Evolutionary conservation across 2,888 invertebrate species (phyloP), one percentile per base, ranked within the genome.

Genomic region (Thereva unica): DNA sequence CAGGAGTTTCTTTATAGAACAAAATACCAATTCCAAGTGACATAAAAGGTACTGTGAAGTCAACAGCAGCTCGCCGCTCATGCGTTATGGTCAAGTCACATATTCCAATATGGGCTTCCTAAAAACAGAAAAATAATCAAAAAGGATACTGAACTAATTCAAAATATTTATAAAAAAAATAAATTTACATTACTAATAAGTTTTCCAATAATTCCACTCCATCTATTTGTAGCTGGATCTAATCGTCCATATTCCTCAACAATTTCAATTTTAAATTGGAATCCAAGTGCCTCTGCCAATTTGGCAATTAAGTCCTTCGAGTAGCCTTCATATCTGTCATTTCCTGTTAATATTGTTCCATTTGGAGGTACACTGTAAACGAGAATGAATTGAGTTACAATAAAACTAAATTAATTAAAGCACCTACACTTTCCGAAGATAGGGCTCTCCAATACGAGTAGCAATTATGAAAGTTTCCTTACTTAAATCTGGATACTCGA

Each of bases 11-110:
- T 75, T 91, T 92, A 74, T 89, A 88, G 82, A 89, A 94, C 70
- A 95, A 80, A 77, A 97, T 95, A 75, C 93, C 92, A 73, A 95
- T 94, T 83, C 93, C 95, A 70, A 98, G 83, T 72, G 94, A 96
- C 94, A 99, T 97, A 81, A 97, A 99, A 0, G 98, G 98, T 83
- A 95, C 95, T 0, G 95, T 95, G 78, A 97, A 97, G 79, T 96
- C 96, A 10, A 95, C 94, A 42, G 88, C 89, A 71, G 88, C 87
- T 73, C 96, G 88, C 64, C 98, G 85, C 67, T 92, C 89, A 78
- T 92, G 94, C 5, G 95, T 99, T 69, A 98, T 97, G 1, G 98
- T 97, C 72, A 99, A 83, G 77, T 98, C 97, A 74, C 96, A 97
- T 67, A 98, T 90, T 0, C 95, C 97, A 72, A 99, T 85, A 79